These are phyloP conservation scores for Theodoxus fluviatilis DNA, from an alignment of 2,888 invertebrate genomes.

Conservation along the genomic window DNA sequence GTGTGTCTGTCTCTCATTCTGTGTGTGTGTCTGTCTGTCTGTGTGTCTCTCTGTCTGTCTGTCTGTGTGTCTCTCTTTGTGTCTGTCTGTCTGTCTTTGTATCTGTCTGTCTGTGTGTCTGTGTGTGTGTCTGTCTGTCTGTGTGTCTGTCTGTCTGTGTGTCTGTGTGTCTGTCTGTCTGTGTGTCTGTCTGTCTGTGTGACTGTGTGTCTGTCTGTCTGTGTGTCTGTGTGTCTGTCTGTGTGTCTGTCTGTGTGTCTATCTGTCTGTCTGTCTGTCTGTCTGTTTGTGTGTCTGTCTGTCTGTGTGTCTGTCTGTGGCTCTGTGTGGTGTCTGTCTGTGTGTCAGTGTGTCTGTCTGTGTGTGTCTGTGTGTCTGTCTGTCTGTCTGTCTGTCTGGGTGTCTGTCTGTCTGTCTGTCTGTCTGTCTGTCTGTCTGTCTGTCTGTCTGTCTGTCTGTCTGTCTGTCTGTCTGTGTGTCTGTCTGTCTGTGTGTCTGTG, in stretches of 20 bases:
- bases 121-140: constrained; percentile 10
- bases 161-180: not conserved
- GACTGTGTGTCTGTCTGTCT: no score
- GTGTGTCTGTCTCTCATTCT: no score
- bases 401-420: not conserved
- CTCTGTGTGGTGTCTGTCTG: not conserved
- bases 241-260: not conserved
- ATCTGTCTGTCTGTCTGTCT: not conserved
- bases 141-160: constrained; percentile 11
- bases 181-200: constrained; percentile 3
- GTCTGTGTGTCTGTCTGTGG: not conserved
- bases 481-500: not conserved
- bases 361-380: not conserved
- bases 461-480: not conserved
- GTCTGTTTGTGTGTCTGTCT: not conserved
- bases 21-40: not conserved
- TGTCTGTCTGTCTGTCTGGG: not conserved
- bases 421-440: not conserved
- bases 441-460: not conserved
- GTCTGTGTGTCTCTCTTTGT: not conserved
- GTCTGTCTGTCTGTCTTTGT: constrained; percentile 7
- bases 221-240: no score
- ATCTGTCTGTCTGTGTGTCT: not conserved
- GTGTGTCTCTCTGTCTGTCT: not conserved
- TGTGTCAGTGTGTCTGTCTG: not conserved